phyloP scores from a whole-genome alignment of 35 echinoderm and acorn worm genomes.

The Apostichopus parvimensis region DNA sequence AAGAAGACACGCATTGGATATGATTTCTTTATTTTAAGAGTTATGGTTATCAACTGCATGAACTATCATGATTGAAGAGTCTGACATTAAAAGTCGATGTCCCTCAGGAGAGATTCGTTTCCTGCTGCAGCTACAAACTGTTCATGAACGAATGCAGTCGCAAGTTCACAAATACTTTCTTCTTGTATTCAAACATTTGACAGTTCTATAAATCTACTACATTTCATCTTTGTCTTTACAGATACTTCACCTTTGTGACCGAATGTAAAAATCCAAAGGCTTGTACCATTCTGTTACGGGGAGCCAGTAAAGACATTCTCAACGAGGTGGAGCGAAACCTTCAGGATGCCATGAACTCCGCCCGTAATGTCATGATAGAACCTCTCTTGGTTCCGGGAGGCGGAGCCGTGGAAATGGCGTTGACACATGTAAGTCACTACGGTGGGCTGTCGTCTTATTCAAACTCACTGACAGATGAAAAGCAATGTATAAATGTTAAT shows the following conservation, averaged over 20 bases:
- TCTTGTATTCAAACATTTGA: no score
- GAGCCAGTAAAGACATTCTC: conserved; percentile 95
- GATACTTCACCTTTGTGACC: conserved; percentile 96
- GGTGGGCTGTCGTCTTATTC: neutral
- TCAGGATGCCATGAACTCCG: conserved; percentile 96
- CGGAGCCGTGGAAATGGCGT: conserved; percentile 97
- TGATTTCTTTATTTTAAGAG: no score
- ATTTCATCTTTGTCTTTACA: neutral
- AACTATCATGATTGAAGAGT: no score
- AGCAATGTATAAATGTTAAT: no score
- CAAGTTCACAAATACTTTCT: no score
- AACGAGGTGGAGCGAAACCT: conserved; percentile 97
- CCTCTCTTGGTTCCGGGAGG: conserved; percentile 94
- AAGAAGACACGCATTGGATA: no score
- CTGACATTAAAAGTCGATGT: no score
- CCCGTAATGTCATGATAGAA: conserved; percentile 96
- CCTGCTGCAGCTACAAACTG: no score
- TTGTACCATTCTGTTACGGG: conserved; percentile 94
- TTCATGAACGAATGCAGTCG: no score
- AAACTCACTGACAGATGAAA: neutral
- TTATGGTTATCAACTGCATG: no score
- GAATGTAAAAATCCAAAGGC: conserved; percentile 99
- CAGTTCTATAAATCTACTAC: no score
- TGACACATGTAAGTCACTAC: conserved; percentile 85
- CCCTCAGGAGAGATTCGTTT: no score